These are phyloP conservation scores for Cantharis lateralis DNA, from an alignment of 2,888 invertebrate genomes.

Conservation along the genomic window DNA sequence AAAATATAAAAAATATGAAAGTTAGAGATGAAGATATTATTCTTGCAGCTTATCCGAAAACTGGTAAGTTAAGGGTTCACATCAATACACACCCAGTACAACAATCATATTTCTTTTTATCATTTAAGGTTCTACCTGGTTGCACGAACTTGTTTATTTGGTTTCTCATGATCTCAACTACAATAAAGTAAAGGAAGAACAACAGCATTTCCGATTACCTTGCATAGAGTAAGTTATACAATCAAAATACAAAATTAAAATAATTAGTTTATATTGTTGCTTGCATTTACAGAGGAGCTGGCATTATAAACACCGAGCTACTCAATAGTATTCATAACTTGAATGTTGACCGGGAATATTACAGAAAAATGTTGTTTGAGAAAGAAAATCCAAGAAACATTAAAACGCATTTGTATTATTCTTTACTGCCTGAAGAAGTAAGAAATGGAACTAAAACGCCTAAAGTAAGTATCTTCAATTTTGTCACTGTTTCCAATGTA, in stretches of 20 bases:
- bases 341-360: neutral
- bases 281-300: neutral
- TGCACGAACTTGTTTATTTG: conserved; percentile 76
- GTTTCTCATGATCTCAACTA: conserved; percentile 67
- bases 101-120: neutral
- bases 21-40: conserved; percentile 59
- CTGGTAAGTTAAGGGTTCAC: conserved; percentile 50
- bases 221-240: conserved; percentile 64
- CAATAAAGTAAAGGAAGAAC: conserved; percentile 59
- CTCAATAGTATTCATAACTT: neutral
- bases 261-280: no score
- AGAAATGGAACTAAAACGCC: conserved; percentile 51
- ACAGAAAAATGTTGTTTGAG: no score
- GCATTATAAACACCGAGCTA: neutral
- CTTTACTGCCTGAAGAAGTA: conserved; percentile 61
- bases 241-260: neutral
- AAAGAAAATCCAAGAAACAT: conserved; percentile 52
- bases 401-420: conserved; percentile 67
- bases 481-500: neutral
- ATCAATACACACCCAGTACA: no score
- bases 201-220: conserved; percentile 66
- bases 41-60: conserved; percentile 62
- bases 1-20: conserved; percentile 55
- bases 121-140: conserved; percentile 73
- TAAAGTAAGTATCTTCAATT: conserved; percentile 39